Percentiles rank a stretch among this genome's conserved stretches.
phyloP scores from a whole-genome alignment of 2,888 invertebrate species.

The Tortricodes alternella region DNA sequence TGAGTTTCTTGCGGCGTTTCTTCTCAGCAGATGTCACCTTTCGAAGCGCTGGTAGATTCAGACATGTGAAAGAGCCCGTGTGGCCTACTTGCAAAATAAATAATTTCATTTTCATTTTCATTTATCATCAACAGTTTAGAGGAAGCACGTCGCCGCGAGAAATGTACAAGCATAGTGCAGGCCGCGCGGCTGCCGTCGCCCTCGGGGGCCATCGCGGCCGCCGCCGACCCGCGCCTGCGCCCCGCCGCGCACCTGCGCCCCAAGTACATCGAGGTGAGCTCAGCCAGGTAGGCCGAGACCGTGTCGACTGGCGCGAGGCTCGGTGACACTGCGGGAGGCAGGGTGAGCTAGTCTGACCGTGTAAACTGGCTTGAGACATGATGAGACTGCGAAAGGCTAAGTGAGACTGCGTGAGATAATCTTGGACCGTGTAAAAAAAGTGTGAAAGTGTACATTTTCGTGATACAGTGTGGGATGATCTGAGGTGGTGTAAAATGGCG shows the following conservation, averaged over 20 bases:
- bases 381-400: too few relatives aligned
- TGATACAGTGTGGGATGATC: neutral
- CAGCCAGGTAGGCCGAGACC: too few relatives aligned
- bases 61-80: too few relatives aligned
- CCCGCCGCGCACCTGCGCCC: constrained; percentile 81
- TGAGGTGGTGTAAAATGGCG: neutral
- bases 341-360: neutral
- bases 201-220: constrained; percentile 52
- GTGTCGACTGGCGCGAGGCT: too few relatives aligned
- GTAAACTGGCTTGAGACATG: too few relatives aligned
- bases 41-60: too few relatives aligned
- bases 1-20: too few relatives aligned
- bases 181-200: constrained; percentile 40
- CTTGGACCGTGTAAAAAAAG: neutral
- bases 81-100: too few relatives aligned
- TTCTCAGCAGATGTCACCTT: too few relatives aligned
- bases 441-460: too few relatives aligned
- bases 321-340: neutral
- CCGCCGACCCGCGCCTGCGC: constrained; percentile 58
- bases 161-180: constrained; percentile 34
- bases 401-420: neutral
- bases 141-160: constrained; percentile 69
- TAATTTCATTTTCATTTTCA: too few relatives aligned
- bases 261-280: constrained; percentile 90
- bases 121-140: constrained; percentile 56